Percentiles rank a stretch among this genome's conserved stretches.
Evolutionary conservation across 2,113 vertebrate species (phyloP).

Genomic region (Sebastes schlegelii): DNA sequence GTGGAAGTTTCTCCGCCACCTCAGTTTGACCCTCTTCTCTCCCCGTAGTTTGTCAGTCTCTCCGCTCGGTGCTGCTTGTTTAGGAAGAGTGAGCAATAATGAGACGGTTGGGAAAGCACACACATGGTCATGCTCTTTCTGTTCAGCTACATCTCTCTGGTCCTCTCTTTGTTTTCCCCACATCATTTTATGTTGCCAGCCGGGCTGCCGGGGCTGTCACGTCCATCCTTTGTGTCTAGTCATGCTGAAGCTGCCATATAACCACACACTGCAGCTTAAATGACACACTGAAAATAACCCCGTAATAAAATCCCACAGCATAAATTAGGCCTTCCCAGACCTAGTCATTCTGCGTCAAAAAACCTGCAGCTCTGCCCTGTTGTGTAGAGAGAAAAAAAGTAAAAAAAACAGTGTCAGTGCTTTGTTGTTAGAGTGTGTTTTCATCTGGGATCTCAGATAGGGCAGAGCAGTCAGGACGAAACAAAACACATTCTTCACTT

Average conservation of each 20-base stretch:
- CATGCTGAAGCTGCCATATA: constrained; percentile 65
- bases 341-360: constrained; percentile 57
- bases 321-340: constrained; percentile 60
- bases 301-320: constrained; percentile 66
- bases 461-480: constrained; percentile 30
- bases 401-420: constrained; percentile 7
- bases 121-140: constrained; percentile 11
- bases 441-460: constrained; percentile 32
- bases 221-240: constrained; percentile 65
- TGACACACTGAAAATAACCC: constrained; percentile 62
- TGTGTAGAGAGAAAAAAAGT: background rate
- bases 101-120: constrained; percentile 30
- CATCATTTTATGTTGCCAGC: constrained; percentile 34
- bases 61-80: constrained; percentile 21
- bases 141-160: constrained; percentile 15
- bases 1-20: constrained; percentile 26
- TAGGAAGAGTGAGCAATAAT: constrained; percentile 34
- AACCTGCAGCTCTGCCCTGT: constrained; percentile 27
- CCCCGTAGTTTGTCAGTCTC: background rate
- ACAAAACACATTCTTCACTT: constrained; percentile 42
- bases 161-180: constrained; percentile 12
- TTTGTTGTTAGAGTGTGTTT: constrained; percentile 37
- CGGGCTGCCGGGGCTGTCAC: constrained; percentile 40
- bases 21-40: constrained; percentile 41
- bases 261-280: constrained; percentile 51